These are phyloP conservation scores for Hipposideros larvatus DNA, from an alignment of 2,797 vertebrate genomes.

Conservation along the genomic window DNA sequence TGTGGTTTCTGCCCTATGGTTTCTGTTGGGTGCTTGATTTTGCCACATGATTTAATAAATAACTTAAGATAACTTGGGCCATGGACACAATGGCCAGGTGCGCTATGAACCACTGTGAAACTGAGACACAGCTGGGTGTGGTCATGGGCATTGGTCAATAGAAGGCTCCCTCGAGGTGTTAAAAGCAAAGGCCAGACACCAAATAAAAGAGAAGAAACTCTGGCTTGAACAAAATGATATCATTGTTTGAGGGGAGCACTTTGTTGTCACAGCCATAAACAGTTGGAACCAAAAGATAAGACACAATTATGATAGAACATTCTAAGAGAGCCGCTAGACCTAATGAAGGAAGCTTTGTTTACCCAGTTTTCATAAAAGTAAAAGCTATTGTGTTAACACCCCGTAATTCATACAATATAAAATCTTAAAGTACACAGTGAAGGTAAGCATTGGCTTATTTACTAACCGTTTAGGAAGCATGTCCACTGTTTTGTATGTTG, in stretches of 20 bases:
- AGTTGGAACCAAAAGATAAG: conserved; percentile 69
- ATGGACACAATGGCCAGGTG: background rate
- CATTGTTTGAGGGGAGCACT: conserved; percentile 60
- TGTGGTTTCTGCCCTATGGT: background rate
- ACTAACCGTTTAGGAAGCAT: background rate
- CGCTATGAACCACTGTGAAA: background rate
- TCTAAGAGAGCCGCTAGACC: conserved; percentile 62
- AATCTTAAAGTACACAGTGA: background rate
- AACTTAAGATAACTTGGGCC: background rate
- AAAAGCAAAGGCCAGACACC: conserved; percentile 43
- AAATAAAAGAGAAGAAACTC: conserved; percentile 23
- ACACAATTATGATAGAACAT: background rate
- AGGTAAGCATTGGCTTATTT: background rate
- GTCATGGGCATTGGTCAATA: background rate
- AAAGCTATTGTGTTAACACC: background rate
- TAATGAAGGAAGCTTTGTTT: conserved; percentile 44
- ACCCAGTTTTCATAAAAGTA: conserved; percentile 31
- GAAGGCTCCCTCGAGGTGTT: background rate
- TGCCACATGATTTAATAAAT: conserved; percentile 57
- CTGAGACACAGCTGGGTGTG: background rate
- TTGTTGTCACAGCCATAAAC: conserved; percentile 64
- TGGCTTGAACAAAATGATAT: conserved; percentile 33
- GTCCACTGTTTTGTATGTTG: background rate
- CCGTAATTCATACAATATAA: background rate
- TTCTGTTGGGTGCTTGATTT: background rate